phyloP scores from a whole-genome alignment of 2,797 vertebrate species.

The Coluber constrictor region DNA sequence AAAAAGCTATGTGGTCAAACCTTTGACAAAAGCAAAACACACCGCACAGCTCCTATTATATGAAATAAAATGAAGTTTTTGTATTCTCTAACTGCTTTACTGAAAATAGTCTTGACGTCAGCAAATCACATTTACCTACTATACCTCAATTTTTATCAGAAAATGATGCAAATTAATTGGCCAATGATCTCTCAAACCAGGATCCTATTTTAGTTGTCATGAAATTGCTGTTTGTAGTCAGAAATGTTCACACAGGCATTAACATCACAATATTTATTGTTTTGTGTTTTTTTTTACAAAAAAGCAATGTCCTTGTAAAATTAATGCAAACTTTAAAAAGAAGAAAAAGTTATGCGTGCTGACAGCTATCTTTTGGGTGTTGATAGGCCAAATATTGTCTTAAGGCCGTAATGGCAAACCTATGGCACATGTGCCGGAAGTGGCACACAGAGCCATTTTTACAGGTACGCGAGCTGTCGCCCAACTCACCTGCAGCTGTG shows the following conservation, averaged over 20 bases:
- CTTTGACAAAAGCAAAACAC: neutral
- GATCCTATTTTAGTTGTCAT: neutral
- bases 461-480: rapidly evolving
- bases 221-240: neutral
- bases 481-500: too few species aligned
- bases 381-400: neutral
- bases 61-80: neutral
- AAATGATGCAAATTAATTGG: too few species aligned
- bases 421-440: too few species aligned
- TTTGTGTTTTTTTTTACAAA: neutral
- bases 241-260: neutral
- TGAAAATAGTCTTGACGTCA: too few species aligned
- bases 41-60: neutral
- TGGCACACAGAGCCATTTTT: too few species aligned
- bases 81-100: too few species aligned
- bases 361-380: neutral
- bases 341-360: neutral
- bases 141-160: too few species aligned
- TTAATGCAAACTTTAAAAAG: neutral
- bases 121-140: too few species aligned
- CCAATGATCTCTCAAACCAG: neutral
- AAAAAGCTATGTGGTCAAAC: neutral
- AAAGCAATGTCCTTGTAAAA: neutral
- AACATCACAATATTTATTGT: neutral
- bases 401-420: neutral